A percentile compares a stretch with the other conserved stretches of the same genome.
phyloP scores from a whole-genome alignment of 2,797 vertebrate genomes.

The Melanotaenia parkinsoni region DNA sequence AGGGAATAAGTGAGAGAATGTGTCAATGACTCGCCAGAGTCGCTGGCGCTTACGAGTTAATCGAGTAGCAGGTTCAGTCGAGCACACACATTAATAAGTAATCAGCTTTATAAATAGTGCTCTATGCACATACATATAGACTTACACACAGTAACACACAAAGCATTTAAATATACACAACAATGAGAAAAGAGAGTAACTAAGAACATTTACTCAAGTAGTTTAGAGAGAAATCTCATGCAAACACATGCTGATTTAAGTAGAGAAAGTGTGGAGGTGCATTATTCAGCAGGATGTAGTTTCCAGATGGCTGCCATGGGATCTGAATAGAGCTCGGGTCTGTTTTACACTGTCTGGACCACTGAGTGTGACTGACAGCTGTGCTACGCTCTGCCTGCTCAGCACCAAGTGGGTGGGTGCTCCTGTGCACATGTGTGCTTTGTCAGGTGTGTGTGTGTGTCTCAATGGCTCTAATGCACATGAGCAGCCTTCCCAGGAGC shows the following conservation, averaged over 20 bases:
- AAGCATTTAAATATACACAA: constrained; percentile 43
- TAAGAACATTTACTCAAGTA: constrained; percentile 21
- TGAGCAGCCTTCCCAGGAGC: constrained; percentile 66
- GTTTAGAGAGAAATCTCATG: constrained; percentile 25
- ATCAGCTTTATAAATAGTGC: constrained; percentile 75
- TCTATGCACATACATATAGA: constrained; percentile 37
- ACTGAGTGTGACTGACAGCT: constrained; percentile 82
- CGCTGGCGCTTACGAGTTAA: constrained; percentile 60
- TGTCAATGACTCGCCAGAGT: constrained; percentile 53
- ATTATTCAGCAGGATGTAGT: constrained; percentile 76
- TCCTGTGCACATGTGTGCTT: constrained; percentile 63
- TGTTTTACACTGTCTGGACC: constrained; percentile 80
- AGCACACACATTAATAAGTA: constrained; percentile 75
- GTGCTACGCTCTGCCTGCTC: constrained; percentile 74
- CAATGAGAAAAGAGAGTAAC: constrained; percentile 11
- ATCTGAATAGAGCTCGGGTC: constrained; percentile 75
- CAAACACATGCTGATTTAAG: constrained; percentile 57
- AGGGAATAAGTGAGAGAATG: constrained; percentile 45
- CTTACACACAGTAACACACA: constrained; percentile 17
- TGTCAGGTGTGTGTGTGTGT: constrained; percentile 67
- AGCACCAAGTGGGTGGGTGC: constrained; percentile 69
- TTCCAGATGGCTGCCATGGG: constrained; percentile 79
- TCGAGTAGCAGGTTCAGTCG: constrained; percentile 66
- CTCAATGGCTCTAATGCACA: constrained; percentile 54
- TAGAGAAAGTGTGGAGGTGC: constrained; percentile 60